Base-by-base conservation (phyloP, 2,797 vertebrate genomes). In the Enteromius treurensis region DNA sequence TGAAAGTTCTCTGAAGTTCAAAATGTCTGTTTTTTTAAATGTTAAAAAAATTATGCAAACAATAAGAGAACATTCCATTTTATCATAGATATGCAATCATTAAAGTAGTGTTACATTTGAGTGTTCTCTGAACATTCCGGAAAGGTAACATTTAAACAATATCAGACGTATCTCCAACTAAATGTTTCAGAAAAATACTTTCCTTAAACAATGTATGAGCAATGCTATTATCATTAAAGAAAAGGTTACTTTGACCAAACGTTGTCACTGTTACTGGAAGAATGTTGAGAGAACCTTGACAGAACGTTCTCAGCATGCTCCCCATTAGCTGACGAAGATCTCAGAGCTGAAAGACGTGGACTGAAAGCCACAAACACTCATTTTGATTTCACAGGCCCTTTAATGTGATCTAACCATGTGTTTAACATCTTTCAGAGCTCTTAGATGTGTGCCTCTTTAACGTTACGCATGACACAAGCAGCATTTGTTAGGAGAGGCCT, bases 401-500 rank as follows among this genome's bases (percentile, higher is more conserved):
- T 53, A 32, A 21, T 80, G 15, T 26, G n/a, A 60, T 53, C 49
- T 67, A 40, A 79, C 14, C 49, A 55, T 55, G 26, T 80, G 49
- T 58, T 79, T 17, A 69, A 42, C 49, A 45, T 58, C 23, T 42
- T 58, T 80, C 67, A n/a, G 51, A 21, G 19, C 11, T 45, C 17
- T 71, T 10, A 45, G 51, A 70, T 32, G 67, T 79, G 29, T 32
- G 32, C 15, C 3, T 37, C 65, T 49, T 65, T 64, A 64, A 51
- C 21, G 26, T 14, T 37, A 17, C 21, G 15, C 62, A 37, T 79
- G 60, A 79, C 75, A 67, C 13, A 42, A 29, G 49, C 65, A 55
- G 69, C 14, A 21, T 82, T 53, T 82, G 15, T 77, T 77, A 37
- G 55, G 11, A 67, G 17, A 32, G 34, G 29, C 17, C 51, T 77